Percentiles rank a stretch among this genome's conserved stretches.
These are phyloP conservation scores for Chrysemys picta DNA, from an alignment of 2,113 vertebrate species.

Conservation along the genomic window DNA sequence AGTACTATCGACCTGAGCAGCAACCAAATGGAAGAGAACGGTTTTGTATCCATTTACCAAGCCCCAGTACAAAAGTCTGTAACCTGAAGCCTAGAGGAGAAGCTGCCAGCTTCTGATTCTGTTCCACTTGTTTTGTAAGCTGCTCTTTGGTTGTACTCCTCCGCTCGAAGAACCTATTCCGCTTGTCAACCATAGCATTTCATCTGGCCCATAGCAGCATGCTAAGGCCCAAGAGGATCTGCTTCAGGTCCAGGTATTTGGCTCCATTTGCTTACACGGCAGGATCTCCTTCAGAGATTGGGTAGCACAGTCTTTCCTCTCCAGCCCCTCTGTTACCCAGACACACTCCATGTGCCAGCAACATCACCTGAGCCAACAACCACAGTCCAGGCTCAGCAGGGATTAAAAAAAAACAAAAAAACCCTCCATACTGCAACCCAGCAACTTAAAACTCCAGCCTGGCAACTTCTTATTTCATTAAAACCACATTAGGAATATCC, in stretches of 20 bases:
- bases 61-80: not conserved
- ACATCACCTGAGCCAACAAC: not conserved
- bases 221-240: not conserved
- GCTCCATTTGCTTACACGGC: not conserved
- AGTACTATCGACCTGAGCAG: not conserved
- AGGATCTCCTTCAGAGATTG: not conserved
- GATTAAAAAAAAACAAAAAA: not conserved
- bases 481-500: not conserved
- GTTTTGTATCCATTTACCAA: not conserved
- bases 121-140: not conserved
- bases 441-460: not conserved
- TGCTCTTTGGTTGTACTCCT: not conserved
- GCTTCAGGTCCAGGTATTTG: not conserved
- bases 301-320: not conserved
- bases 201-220: not conserved
- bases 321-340: not conserved
- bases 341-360: not conserved
- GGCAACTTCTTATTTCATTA: not conserved
- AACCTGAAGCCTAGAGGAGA: not conserved
- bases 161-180: not conserved
- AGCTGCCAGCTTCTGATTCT: not conserved
- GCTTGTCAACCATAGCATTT: not conserved
- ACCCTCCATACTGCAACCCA: not conserved
- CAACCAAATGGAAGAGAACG: not conserved
- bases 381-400: not conserved